Evolutionary conservation across 1,140 invertebrate genomes (phyloP), one percentile per base, ranked within the genome.

Genomic region (Drosophila prosaltans): DNA sequence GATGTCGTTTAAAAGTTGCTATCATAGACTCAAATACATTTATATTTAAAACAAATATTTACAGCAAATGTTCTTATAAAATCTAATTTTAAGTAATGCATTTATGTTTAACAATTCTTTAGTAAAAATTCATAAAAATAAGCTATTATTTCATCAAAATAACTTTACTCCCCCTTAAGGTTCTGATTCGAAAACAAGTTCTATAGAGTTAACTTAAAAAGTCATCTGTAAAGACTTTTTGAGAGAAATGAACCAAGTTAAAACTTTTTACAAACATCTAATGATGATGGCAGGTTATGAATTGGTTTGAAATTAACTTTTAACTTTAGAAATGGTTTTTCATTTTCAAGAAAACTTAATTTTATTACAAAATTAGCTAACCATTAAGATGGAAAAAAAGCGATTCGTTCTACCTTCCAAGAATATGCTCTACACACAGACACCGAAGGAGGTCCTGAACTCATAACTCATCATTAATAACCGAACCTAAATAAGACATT

Each of bases 391-490:
- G 45, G 45, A n/a, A 51, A 26, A 51, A 32, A 67, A 16, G 16
- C 39, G 67, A 70, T 86, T 86, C 59, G 68, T 72, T 81, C 51
- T 69, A 70, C 63, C 55, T 84, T 83, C 72, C 77, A 16, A 69
- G 80, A 86, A 89, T 16, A 16, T 26, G 21, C 24, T 51, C 69
- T 67, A 58, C 57, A 65, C 54, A 69, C 68, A 72, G 69, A 76
- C 83, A 36, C 73, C 73, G 60, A 80, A 83, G 83, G 73, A 78
- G 85, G 74, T 84, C 45, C 79, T 71, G 83, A 88, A 88, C 83
- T 76, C 84, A 84, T 89, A 89, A 89, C 81, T 89, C 85, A 89
- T 89, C 85, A 89, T 90, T 89, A 90, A 90, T 89, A 90, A 90
- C 85, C 81, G 81, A 90, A 79, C 69, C 85, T 89, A 88, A 88